Base-by-base conservation (phyloP, 2,113 vertebrate genomes). In the Shinisaurus crocodilurus region DNA sequence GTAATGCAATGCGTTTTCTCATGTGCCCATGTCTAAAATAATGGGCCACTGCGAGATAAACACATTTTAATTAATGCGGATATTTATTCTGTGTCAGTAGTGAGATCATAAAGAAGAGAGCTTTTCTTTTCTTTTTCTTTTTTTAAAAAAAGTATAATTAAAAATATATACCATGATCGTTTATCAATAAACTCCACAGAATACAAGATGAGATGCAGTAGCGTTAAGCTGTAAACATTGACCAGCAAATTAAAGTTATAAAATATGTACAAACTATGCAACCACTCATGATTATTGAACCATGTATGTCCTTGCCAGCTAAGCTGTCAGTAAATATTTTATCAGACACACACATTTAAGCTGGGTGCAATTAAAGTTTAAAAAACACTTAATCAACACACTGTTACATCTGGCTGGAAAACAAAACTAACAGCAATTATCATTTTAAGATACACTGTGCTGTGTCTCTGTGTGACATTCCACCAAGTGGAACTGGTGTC, bases 221-320 rank as follows among this genome's bases (percentile, higher is more conserved):
- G 3, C 0, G 1, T 85, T 93, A 89, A 90, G 63, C 86, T 92
- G 57, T 91, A 91, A 95, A 95, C 79, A 95, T n/a, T 95, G 95
- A 95, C 82, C 91, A 95, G 89, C 40, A 95, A 95, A 93, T 96
- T 90, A 96, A 88, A 88, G 48, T 65, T 92, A 90, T 93, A 94
- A 96, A 94, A 95, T 95, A 92, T 87, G 88, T 88, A 92, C 82
- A 93, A 91, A 88, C 85, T 90, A 54, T 77, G 91, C 7, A 76
- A 65, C 90, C 88, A 89, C 91, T 88, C 2, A 0, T 91, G 81
- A 70, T 90, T 92, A 90, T 85, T 95, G 87, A 91, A 91, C 86
- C 70, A 27, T 88, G 65, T 5, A 69, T 45, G 54, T 93, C 89
- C 88, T 92, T 92, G 43, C 75, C 89, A 94, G 91, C 92, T 94